Percentiles rank a stretch among this genome's conserved stretches.
Conservation (phyloP, 2,888 invertebrate species). For the Leptarthrus brevirostris region DNA sequence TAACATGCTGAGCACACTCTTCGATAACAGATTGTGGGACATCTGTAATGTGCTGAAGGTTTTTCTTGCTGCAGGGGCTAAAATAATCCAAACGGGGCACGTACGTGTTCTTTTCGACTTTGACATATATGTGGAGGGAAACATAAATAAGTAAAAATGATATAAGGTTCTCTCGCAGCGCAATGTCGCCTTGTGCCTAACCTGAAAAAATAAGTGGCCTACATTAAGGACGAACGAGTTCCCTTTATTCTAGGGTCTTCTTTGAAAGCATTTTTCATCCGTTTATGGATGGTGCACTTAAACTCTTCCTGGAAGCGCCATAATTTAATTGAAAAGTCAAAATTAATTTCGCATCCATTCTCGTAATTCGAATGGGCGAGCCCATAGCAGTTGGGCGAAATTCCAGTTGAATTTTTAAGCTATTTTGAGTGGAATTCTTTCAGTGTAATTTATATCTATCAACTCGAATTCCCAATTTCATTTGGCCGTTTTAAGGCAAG, state of each 20-base stretch:
- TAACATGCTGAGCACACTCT: slow-evolving; percentile 51
- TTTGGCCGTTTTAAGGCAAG: not conserved
- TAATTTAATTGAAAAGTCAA: slow-evolving; percentile 19
- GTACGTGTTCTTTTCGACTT: slow-evolving; percentile 35
- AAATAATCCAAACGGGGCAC: slow-evolving; percentile 38
- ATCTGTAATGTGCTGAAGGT: slow-evolving; percentile 48
- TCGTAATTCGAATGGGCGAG: too few species aligned
- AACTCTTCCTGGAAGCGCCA: not conserved
- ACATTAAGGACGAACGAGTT: not conserved
- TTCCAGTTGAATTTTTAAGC: not conserved
- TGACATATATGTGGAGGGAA: slow-evolving; percentile 30
- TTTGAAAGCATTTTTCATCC: not conserved
- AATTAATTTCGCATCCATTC: not conserved
- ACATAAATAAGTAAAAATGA: slow-evolving; percentile 27
- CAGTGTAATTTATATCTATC: not conserved
- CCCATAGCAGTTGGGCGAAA: too few species aligned
- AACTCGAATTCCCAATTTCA: not conserved
- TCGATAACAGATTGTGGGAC: slow-evolving; percentile 51
- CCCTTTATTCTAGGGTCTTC: not conserved
- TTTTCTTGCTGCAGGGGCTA: slow-evolving; percentile 5
- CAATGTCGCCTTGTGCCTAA: too few species aligned
- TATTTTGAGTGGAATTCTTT: not conserved
- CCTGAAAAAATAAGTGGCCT: not conserved
- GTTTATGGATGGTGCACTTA: slow-evolving; percentile 8
- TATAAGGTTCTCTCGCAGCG: slow-evolving; percentile 6